Evolutionary conservation across 2,888 invertebrate genomes (phyloP).

Genomic region (Folsomia manolachei): DNA sequence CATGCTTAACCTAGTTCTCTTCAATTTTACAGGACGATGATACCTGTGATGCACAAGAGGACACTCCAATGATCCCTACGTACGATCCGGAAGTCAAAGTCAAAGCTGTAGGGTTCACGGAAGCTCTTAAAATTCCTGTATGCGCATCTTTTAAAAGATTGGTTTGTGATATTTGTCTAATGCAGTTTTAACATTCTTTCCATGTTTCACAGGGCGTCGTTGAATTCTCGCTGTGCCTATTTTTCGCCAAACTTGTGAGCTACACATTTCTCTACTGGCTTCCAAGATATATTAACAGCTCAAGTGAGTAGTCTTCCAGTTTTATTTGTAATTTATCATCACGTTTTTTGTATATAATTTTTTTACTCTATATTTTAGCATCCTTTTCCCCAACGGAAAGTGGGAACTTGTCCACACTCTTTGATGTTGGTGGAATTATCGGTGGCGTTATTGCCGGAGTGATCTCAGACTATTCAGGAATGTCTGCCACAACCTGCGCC

Average conservation of each 20-base stretch:
- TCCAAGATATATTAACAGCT: conserved; percentile 79
- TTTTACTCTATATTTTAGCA: conserved; percentile 57
- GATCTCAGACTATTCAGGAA: conserved; percentile 76
- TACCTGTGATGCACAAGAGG: conserved; percentile 47
- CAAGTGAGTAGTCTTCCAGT: conserved; percentile 60
- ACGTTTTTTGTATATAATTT: background rate
- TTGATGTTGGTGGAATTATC: conserved; percentile 85
- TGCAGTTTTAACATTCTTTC: background rate
- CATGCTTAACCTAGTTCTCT: no score
- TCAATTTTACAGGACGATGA: conserved; percentile 18
- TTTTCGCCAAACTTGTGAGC: conserved; percentile 94
- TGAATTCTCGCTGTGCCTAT: conserved; percentile 87
- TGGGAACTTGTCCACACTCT: conserved; percentile 75
- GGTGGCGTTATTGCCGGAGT: conserved; percentile 87
- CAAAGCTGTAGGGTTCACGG: conserved; percentile 70
- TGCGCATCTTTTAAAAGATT: conserved; percentile 48
- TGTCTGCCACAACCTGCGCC: conserved; percentile 83
- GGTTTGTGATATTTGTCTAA: background rate
- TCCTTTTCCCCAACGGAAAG: conserved; percentile 66
- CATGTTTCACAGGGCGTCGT: conserved; percentile 69
- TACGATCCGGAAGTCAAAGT: conserved; percentile 50
- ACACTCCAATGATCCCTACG: conserved; percentile 50
- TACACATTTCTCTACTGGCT: conserved; percentile 97
- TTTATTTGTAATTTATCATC: no score
- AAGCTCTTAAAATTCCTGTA: conserved; percentile 76